Conservation (phyloP, 2,888 invertebrate genomes). For the Pachydiplax longipennis region DNA sequence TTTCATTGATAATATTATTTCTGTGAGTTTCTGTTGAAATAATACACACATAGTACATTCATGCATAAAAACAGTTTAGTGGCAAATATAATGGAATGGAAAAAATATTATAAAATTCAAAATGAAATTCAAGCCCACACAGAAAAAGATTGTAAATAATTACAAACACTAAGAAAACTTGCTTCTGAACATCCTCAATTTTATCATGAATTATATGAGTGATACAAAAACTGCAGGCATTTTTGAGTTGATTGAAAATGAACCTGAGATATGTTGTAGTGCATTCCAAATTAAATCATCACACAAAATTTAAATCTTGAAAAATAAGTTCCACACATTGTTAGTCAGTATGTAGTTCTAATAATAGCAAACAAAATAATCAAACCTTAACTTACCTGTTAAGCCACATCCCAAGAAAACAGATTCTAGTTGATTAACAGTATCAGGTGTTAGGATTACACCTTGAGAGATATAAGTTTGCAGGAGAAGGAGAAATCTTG, state of each 20-base stretch:
- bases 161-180: not conserved
- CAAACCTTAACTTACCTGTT: slow-evolving; percentile 54
- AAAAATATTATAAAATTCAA: too few relatives aligned
- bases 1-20: too few relatives aligned
- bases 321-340: too few relatives aligned
- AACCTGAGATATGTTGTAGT: not conserved
- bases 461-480: slow-evolving; percentile 71
- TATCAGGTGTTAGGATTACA: slow-evolving; percentile 68
- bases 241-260: not conserved
- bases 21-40: too few relatives aligned
- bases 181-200: not conserved
- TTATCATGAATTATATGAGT: not conserved
- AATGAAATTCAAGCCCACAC: too few relatives aligned
- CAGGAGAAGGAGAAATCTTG: slow-evolving; percentile 75
- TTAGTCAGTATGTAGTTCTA: too few relatives aligned
- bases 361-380: not conserved
- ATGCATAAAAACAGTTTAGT: too few relatives aligned
- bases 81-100: too few relatives aligned
- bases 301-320: too few relatives aligned
- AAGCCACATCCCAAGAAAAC: slow-evolving; percentile 67
- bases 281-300: not conserved
- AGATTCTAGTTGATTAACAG: slow-evolving; percentile 76
- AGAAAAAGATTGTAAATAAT: too few relatives aligned
- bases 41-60: too few relatives aligned
- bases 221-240: not conserved